Evolutionary conservation across 1,140 invertebrate species (phyloP), one percentile per base, ranked within the genome.

Genomic region (Steinernema khuongi): DNA sequence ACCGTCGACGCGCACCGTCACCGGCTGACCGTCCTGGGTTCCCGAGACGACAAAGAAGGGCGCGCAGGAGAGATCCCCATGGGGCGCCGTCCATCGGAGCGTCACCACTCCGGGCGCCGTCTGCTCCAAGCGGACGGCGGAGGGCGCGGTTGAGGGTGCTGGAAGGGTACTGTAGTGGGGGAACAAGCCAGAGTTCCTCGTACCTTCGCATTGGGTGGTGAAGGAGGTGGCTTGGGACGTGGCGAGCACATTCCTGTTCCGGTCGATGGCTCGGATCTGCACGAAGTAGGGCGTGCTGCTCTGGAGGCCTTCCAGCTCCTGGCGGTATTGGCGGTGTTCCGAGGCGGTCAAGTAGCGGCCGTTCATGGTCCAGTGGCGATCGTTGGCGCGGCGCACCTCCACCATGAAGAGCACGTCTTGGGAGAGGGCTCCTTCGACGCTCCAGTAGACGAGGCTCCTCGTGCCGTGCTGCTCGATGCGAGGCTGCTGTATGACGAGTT

Each of bases 391-490:
- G n/a, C 73, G 69, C n/a, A 73, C 60, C 60, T 81, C 80, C n/a
- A 81, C 33, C 77, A 79, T 77, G 70, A 70, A 81, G 33, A 31
- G 2, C n/a, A 22, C 41, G 31, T 30, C 50, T 1, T 41, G 36
- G n/a, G 68, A 29, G 22, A 76, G 28, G 44, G 81, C 78, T 31
- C 81, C 81, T 33, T 44, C 68, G 4, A 78, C 81, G 22, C 66
- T 70, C 81, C 81, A 83, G 29, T 79, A 72, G n/a, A 80, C 74
- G 11, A 81, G 67, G 14, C 76, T 80, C 31, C 66, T 30, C 17
- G 77, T 70, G 17, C 75, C 81, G 19, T 67, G 74, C 31, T 81
- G 73, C 71, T 83, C 81, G 31, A 83, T 77, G 41, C 76, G 36
- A 19, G 79, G 33, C 50, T 81, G 68, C 33, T 70, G 66, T 11